These are phyloP conservation scores for Eueremaeus valkanovi DNA, from an alignment of 2,888 invertebrate species.

Conservation along the genomic window DNA sequence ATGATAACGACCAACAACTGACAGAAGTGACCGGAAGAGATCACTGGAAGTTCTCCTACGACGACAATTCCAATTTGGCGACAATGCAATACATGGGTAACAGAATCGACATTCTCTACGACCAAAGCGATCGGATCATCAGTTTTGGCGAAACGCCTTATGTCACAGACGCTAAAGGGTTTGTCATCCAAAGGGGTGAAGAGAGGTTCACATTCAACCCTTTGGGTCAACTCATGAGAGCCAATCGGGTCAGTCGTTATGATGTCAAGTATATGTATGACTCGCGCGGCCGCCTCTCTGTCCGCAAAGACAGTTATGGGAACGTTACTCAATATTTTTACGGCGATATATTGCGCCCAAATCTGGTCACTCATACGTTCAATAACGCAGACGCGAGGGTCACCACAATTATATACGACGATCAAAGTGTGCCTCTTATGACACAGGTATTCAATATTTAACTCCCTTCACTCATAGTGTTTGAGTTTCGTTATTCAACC, in stretches of 20 bases:
- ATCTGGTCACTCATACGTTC: slow-evolving; percentile 82
- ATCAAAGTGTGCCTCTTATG: slow-evolving; percentile 52
- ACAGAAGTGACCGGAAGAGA: slow-evolving; percentile 73
- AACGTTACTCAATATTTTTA: slow-evolving; percentile 94
- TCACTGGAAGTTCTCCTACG: slow-evolving; percentile 87
- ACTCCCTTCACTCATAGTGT: too few relatives aligned
- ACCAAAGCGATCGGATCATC: slow-evolving; percentile 85
- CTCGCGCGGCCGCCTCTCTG: slow-evolving; percentile 76
- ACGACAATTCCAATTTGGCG: slow-evolving; percentile 88
- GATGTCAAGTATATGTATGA: slow-evolving; percentile 93
- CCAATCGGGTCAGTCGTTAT: slow-evolving; percentile 75
- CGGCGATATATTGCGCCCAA: slow-evolving; percentile 72
- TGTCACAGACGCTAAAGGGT: slow-evolving; percentile 82
- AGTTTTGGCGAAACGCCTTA: slow-evolving; percentile 85
- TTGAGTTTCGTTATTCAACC: too few relatives aligned
- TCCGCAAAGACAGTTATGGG: slow-evolving; percentile 83
- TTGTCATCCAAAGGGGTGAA: slow-evolving; percentile 83
- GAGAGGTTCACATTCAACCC: slow-evolving; percentile 91
- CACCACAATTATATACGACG: slow-evolving; percentile 80
- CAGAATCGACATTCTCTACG: slow-evolving; percentile 59
- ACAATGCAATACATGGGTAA: slow-evolving; percentile 58
- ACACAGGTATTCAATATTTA: slow-evolving; percentile 35
- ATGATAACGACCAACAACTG: slow-evolving; percentile 91
- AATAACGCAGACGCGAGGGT: slow-evolving; percentile 79
- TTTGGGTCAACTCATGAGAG: slow-evolving; percentile 81